These are phyloP conservation scores for Agapornis roseicollis DNA, from an alignment of 2,113 vertebrate species.

Conservation along the genomic window DNA sequence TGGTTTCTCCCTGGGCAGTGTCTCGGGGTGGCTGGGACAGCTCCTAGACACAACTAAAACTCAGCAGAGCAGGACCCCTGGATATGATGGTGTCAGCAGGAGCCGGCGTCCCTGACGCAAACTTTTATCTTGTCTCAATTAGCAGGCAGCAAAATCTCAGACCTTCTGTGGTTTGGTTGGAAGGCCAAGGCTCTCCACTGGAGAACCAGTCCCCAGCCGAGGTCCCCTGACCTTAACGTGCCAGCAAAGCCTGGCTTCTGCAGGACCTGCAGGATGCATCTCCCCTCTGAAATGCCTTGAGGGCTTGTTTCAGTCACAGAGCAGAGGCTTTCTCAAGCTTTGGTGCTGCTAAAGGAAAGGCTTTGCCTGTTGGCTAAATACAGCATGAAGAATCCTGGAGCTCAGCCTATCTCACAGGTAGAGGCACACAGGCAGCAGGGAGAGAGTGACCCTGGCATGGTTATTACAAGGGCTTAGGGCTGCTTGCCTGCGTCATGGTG, in stretches of 20 bases:
- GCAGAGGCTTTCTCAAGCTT: background rate
- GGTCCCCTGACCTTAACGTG: background rate
- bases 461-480: background rate
- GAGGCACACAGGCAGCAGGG: background rate
- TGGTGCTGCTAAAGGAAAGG: background rate
- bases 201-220: background rate
- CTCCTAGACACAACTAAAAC: constrained; percentile 34
- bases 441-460: constrained; percentile 46
- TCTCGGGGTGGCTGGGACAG: background rate
- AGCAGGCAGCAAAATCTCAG: background rate
- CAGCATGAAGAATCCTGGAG: background rate
- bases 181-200: background rate
- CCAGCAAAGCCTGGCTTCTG: background rate
- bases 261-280: background rate
- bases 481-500: background rate
- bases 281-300: background rate
- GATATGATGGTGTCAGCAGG: background rate
- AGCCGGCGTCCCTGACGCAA: background rate
- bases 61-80: background rate
- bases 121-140: constrained; percentile 28
- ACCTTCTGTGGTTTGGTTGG: background rate
- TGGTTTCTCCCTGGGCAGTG: background rate
- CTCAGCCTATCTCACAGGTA: background rate
- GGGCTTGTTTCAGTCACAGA: background rate
- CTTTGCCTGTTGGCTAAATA: background rate